These are phyloP conservation scores for Nesogale talazaci DNA, from an alignment of 2,113 vertebrate genomes.

Conservation along the genomic window DNA sequence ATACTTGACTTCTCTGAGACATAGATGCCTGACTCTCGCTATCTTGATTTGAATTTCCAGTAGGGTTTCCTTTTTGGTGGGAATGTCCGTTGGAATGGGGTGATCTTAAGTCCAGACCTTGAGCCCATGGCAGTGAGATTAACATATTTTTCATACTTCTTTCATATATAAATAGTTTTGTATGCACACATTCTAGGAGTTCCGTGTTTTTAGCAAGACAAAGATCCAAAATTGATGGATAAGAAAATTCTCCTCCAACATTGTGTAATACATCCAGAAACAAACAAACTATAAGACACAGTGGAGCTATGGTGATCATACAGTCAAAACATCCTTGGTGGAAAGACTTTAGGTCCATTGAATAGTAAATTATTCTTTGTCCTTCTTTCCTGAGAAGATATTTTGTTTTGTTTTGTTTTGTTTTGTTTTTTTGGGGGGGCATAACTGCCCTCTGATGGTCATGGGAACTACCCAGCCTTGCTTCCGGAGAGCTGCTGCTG, in stretches of 20 bases:
- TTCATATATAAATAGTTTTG: not conserved
- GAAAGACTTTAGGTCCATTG: not conserved
- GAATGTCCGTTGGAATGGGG: no score
- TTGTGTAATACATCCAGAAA: not conserved
- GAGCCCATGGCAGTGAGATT: no score
- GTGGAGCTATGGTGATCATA: not conserved
- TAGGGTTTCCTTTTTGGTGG: no score
- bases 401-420: no score
- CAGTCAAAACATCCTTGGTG: not conserved
- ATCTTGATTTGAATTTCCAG: no score
- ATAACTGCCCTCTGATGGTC: no score
- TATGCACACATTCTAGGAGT: not conserved
- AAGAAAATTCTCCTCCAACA: not conserved
- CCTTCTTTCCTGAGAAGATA: not conserved
- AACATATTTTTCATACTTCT: not conserved
- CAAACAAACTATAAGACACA: not conserved
- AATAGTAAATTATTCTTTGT: not conserved
- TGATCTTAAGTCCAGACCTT: not conserved
- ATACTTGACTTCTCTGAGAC: no score
- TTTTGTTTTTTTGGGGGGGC: no score
- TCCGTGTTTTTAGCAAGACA: not conserved
- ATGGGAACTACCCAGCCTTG: no score
- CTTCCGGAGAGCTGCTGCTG: no score
- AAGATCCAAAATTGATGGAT: not conserved
- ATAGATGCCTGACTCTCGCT: no score